These are phyloP conservation scores for Gavialis gangeticus DNA, from an alignment of 2,113 vertebrate genomes.

Conservation along the genomic window DNA sequence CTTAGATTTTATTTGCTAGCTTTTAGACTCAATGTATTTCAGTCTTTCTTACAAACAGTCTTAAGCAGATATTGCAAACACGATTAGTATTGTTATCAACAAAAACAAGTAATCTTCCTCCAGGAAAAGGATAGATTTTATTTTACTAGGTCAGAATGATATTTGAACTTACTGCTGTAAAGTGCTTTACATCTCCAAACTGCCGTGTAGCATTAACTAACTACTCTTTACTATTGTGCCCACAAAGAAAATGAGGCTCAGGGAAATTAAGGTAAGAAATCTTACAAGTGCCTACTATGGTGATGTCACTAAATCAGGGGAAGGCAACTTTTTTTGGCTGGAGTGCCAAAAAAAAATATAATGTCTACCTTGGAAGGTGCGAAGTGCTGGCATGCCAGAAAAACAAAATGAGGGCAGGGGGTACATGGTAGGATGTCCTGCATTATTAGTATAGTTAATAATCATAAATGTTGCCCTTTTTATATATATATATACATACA, in stretches of 20 bases:
- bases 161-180: conserved; percentile 20
- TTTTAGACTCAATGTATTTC: not conserved
- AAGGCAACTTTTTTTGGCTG: too few relatives aligned
- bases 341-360: too few relatives aligned
- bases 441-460: too few relatives aligned
- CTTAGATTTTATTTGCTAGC: not conserved
- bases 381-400: too few relatives aligned
- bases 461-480: too few relatives aligned
- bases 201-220: conserved; percentile 51
- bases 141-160: not conserved
- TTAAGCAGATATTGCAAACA: conserved; percentile 14
- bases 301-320: not conserved
- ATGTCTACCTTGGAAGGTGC: too few relatives aligned
- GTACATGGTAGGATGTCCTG: too few relatives aligned
- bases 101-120: not conserved
- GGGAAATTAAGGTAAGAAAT: conserved; percentile 68
- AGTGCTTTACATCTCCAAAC: conserved; percentile 49
- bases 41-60: not conserved
- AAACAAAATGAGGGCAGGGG: too few relatives aligned
- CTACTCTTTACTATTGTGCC: conserved; percentile 67
- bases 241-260: conserved; percentile 58
- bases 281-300: conserved; percentile 63
- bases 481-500: too few relatives aligned
- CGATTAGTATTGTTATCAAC: conserved; percentile 4
- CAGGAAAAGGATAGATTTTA: conserved; percentile 1